Conservation (phyloP, 1,140 invertebrate species). For the Euura saliciscinereae region DNA sequence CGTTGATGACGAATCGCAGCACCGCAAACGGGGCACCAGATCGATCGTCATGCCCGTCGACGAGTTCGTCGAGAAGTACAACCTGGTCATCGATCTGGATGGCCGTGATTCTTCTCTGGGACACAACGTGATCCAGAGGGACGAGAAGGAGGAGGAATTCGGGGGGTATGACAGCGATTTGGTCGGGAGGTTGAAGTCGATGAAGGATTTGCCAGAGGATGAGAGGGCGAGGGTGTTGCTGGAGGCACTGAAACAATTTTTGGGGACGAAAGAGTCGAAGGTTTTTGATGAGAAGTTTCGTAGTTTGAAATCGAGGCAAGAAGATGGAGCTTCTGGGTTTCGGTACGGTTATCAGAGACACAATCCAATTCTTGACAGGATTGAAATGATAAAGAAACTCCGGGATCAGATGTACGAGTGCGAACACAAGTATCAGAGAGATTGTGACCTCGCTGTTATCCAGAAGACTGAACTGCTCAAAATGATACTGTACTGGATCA, state of each 20-base stretch:
- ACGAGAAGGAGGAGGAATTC: background rate
- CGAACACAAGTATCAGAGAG: conserved; percentile 33
- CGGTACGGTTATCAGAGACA: conserved; percentile 18
- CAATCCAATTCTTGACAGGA: conserved; percentile 25
- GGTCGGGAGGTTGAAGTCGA: conserved; percentile 8
- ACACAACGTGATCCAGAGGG: background rate
- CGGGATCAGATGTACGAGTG: conserved; percentile 9
- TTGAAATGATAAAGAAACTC: conserved; percentile 21
- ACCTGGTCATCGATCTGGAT: conserved; percentile 28
- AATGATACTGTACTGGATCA: conserved; percentile 37
- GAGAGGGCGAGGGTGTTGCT: conserved; percentile 27
- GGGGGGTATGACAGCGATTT: background rate
- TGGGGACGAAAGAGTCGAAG: conserved; percentile 22
- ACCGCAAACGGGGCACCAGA: background rate
- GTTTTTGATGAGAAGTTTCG: conserved; percentile 9
- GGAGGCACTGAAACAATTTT: conserved; percentile 33
- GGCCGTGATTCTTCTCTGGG: conserved; percentile 9
- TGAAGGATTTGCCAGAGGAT: conserved; percentile 29
- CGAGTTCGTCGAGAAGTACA: conserved; percentile 35
- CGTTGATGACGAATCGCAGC: background rate
- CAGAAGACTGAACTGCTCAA: conserved; percentile 29
- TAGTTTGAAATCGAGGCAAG: background rate
- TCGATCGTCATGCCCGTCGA: conserved; percentile 28
- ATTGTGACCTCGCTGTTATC: conserved; percentile 18
- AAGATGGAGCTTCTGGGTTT: conserved; percentile 1